These are phyloP conservation scores for Premnoplex brunnescens DNA, from an alignment of 2,797 vertebrate species.

Conservation along the genomic window DNA sequence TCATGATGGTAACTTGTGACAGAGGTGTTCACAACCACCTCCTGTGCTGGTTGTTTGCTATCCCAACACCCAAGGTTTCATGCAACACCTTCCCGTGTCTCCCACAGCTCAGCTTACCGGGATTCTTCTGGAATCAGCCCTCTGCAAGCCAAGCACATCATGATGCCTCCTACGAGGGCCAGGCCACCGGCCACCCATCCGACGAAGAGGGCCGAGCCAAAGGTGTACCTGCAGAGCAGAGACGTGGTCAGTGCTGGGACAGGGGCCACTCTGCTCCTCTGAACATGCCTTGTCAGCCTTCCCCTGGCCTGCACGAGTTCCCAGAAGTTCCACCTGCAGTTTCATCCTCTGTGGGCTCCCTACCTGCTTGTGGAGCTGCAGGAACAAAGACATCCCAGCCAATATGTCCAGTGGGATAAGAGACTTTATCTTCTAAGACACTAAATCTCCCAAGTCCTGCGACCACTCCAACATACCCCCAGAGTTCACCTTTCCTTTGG, in stretches of 20 bases:
- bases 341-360: neutral
- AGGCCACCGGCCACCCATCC: slow-evolving; percentile 90
- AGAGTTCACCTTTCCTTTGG: neutral
- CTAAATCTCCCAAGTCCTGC: neutral
- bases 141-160: slow-evolving; percentile 90
- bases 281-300: accelerated
- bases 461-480: neutral
- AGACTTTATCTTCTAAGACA: neutral
- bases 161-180: slow-evolving; percentile 83
- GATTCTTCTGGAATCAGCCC: slow-evolving; percentile 80
- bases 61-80: neutral
- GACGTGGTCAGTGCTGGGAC: neutral
- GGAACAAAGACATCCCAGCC: neutral
- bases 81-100: neutral
- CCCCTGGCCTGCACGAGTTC: neutral
- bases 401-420: neutral
- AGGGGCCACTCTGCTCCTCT: neutral
- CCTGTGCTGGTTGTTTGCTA: neutral
- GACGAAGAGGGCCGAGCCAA: slow-evolving; percentile 89
- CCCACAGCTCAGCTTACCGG: slow-evolving; percentile 71
- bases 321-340: neutral
- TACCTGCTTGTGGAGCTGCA: neutral
- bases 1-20: neutral
- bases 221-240: slow-evolving; percentile 84
- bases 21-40: neutral